Base-by-base conservation (phyloP, 2,797 vertebrate species). In the Pteronotus mesoamericanus region DNA sequence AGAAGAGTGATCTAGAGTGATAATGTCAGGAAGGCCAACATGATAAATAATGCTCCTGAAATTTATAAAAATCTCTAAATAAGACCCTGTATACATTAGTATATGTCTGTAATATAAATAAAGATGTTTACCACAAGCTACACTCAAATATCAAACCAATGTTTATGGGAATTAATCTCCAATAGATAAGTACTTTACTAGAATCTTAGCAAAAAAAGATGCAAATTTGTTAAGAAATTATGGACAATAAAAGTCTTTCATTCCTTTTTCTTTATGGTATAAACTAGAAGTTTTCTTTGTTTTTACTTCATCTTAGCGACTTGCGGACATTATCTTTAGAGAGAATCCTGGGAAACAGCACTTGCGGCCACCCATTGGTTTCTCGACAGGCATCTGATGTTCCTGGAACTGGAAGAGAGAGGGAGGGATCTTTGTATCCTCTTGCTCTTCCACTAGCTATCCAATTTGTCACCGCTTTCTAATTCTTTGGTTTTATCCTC, bases 41-140 rank as follows among this genome's bases (percentile, higher is more conserved):
- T 86, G 72, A 95, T 97, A 91, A 97, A 97, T 94, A 89, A 91
- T 11, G 11, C 21, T 44, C 96, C 74, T 82, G 66, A 89, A 85
- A 97, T 98, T 97, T 97, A 92, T 46, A 96, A 51, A 53, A 86
- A 37, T 94, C 42, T 96, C 91, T 96, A 89, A 96, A 89, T 88
- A 95, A 87, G 61, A 93, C n/a, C 78, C 12, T 92, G n/a, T 87
- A 39, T 48, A 86, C 92, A 88, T 88, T 94, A 96, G 69, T 94
- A 59, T 71, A 85, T 89, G 14, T 83, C 69, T 89, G 15, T 64
- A 12, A 88, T 94, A 66, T 91, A 96, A 93, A 95, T 97, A 84
- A 97, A 92, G 24, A 75, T 72, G 29, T 83, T 89, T 7, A 86
- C 9, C 19, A 37, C 32, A 96, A 34, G 9, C 69, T 94, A 53